Base-by-base conservation (phyloP, 2,797 vertebrate genomes). In the Typhlichthys subterraneus region DNA sequence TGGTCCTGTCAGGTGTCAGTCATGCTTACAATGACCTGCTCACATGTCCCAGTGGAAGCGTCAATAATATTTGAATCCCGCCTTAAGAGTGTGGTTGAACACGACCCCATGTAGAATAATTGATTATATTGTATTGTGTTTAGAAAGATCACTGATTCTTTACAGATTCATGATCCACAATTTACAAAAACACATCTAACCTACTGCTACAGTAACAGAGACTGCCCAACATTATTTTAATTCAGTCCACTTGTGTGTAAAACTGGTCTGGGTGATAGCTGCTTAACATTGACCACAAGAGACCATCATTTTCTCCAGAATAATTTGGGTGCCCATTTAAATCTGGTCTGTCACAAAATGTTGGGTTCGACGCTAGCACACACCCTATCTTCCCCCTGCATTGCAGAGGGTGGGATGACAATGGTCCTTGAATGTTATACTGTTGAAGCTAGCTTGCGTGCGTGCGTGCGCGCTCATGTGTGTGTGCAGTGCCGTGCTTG, bases 1-100 rank as follows among this genome's bases (percentile, higher is more conserved):
- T 79, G 76, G 83, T 67, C 69, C 76, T 89, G 87, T 88, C 90
- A 89, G 75, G 62, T 88, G 88, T 83, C 90, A 87, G 53, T 89
- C 86, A 88, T 73, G 67, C 53, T 63, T 74, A 87, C 80, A 88
- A 91, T 87, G 87, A 87, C 87, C 83, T 87, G 86, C 76, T 79
- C 72, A 67, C 53, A 75, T 50, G 63, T 56, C 70, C 81, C 79
- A 76, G 76, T 67, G 58, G 70, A 80, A 74, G 69, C 65, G 74
- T 80, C 87, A 79, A 48, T 88, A 87, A 87, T 76, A 53, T 66
- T 71, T 69, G 85, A 83, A 85, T 84, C 79, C 78, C 53, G 72
- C 33, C 59, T 77, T 60, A 57, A 45, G 67, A 75, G 75, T 67
- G 73, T 74, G 58, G 74, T 7, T 83, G 72, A 62, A 67, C 54